Evolutionary conservation across 2,113 vertebrate species (phyloP).

Genomic region (Halichoeres trimaculatus): DNA sequence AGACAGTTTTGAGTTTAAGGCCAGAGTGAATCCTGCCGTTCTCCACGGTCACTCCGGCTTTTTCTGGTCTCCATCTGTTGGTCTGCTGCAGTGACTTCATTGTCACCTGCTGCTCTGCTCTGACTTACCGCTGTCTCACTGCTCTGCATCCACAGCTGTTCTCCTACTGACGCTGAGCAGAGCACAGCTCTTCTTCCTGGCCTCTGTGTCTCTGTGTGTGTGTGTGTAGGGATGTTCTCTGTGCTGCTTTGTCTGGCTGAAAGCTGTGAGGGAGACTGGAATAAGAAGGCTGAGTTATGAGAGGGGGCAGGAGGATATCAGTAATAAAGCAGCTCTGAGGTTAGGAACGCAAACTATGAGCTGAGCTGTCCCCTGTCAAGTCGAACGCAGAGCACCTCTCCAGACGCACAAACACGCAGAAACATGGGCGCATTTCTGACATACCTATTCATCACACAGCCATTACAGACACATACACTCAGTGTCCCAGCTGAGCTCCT

Average conservation of each 20-base stretch:
- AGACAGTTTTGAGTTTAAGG: slow-evolving; percentile 6
- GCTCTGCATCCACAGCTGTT: slow-evolving; percentile 62
- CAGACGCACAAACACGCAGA: slow-evolving; percentile 29
- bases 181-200: slow-evolving; percentile 31
- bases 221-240: slow-evolving; percentile 28
- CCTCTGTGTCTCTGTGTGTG: slow-evolving; percentile 9
- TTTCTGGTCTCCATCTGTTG: slow-evolving; percentile 40
- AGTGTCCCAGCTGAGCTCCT: slow-evolving; percentile 44
- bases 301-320: slow-evolving; percentile 74
- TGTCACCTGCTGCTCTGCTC: slow-evolving; percentile 69
- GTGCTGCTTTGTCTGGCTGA: slow-evolving; percentile 59
- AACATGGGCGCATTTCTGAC: slow-evolving; percentile 59
- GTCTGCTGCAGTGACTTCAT: slow-evolving; percentile 42
- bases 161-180: slow-evolving; percentile 54
- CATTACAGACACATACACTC: slow-evolving; percentile 5
- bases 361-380: slow-evolving; percentile 57
- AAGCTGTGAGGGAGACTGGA: slow-evolving; percentile 54
- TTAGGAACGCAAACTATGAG: slow-evolving; percentile 75
- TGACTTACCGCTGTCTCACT: slow-evolving; percentile 45
- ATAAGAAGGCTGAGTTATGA: slow-evolving; percentile 73
- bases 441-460: slow-evolving; percentile 46
- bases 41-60: not conserved
- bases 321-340: slow-evolving; percentile 70
- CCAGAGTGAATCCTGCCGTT: slow-evolving; percentile 2
- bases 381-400: slow-evolving; percentile 56